Conservation (phyloP, 2,888 invertebrate genomes). For the Cenopis cana region DNA sequence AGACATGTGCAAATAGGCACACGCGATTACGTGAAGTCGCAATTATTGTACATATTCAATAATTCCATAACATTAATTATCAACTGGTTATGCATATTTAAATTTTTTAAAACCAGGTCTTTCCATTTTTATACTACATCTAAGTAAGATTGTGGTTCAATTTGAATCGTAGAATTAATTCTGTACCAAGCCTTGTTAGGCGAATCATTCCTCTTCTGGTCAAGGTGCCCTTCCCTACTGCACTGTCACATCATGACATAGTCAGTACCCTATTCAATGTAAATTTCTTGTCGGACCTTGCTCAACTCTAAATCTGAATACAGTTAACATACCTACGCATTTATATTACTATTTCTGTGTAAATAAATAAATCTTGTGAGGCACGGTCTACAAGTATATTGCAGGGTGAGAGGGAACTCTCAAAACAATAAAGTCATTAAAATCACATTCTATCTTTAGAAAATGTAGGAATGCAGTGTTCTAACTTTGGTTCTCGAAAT, state of each 20-base stretch:
- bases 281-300: slow-evolving; percentile 72
- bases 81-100: slow-evolving; percentile 28
- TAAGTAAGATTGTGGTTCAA: background rate
- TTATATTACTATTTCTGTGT: slow-evolving; percentile 5
- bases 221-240: slow-evolving; percentile 78
- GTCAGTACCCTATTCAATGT: slow-evolving; percentile 78
- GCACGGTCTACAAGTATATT: background rate
- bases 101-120: slow-evolving; percentile 16
- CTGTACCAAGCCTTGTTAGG: slow-evolving; percentile 21
- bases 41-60: slow-evolving; percentile 36
- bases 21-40: slow-evolving; percentile 25
- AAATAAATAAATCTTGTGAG: background rate
- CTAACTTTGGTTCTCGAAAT: slow-evolving; percentile 60
- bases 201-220: slow-evolving; percentile 64
- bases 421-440: slow-evolving; percentile 43
- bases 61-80: slow-evolving; percentile 31
- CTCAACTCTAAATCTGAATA: slow-evolving; percentile 57
- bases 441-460: slow-evolving; percentile 40
- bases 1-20: slow-evolving; percentile 44
- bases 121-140: slow-evolving; percentile 12
- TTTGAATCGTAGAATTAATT: slow-evolving; percentile 15
- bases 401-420: background rate
- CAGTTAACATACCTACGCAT: slow-evolving; percentile 14
- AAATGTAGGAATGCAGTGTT: slow-evolving; percentile 51
- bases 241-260: slow-evolving; percentile 70